These are phyloP conservation scores for Lordiphosa andalusiaca DNA, from an alignment of 2,888 invertebrate species.

Conservation along the genomic window DNA sequence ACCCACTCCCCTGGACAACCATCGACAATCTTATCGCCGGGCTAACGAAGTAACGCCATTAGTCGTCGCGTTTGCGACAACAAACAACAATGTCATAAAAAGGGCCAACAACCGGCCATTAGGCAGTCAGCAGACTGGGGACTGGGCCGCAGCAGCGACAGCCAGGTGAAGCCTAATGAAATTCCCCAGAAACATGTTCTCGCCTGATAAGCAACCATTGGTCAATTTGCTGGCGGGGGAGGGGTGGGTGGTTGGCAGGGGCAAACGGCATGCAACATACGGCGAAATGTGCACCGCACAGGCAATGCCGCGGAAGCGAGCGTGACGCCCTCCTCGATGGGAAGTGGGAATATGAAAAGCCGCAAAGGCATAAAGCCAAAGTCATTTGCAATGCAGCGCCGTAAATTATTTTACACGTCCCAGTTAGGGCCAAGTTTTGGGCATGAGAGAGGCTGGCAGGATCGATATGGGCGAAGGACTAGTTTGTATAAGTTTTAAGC, in stretches of 20 bases:
- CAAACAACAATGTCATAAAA: slow-evolving; percentile 47
- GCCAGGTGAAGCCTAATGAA: slow-evolving; percentile 54
- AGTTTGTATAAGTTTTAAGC: slow-evolving; percentile 10
- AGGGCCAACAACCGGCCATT: slow-evolving; percentile 61
- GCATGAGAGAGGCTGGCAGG: neutral
- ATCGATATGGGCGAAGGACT: neutral
- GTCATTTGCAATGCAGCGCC: slow-evolving; percentile 60
- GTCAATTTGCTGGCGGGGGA: slow-evolving; percentile 39
- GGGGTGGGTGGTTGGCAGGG: slow-evolving; percentile 5
- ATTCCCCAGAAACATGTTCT: slow-evolving; percentile 75
- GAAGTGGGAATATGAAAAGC: slow-evolving; percentile 49
- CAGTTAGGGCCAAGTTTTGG: slow-evolving; percentile 10
- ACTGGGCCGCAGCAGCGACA: neutral
- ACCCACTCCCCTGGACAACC: neutral
- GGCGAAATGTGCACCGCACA: slow-evolving; percentile 63
- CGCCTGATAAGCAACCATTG: slow-evolving; percentile 76
- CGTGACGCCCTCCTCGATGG: slow-evolving; percentile 48
- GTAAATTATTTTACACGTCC: slow-evolving; percentile 57
- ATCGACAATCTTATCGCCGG: slow-evolving; percentile 59
- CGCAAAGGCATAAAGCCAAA: slow-evolving; percentile 48
- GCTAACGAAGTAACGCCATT: slow-evolving; percentile 75
- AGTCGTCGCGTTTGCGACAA: slow-evolving; percentile 46
- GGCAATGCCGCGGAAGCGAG: slow-evolving; percentile 59
- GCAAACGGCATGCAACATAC: slow-evolving; percentile 47
- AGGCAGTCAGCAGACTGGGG: slow-evolving; percentile 26